phyloP scores from a whole-genome alignment of 2,113 vertebrate species.

The Rousettus leschenaultii region DNA sequence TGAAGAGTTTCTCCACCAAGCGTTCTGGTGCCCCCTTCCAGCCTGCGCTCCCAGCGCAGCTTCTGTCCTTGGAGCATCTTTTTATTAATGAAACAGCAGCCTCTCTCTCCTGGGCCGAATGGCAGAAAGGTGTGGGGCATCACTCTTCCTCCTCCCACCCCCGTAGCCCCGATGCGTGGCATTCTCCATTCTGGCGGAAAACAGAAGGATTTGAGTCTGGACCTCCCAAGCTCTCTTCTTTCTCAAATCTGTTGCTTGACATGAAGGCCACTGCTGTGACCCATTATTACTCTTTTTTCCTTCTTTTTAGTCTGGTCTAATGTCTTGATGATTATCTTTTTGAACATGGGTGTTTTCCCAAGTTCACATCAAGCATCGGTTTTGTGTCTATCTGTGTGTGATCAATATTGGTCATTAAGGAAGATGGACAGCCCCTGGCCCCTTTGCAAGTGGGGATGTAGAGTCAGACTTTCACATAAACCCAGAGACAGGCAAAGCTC shows the following conservation, averaged over 20 bases:
- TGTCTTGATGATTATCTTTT: slow-evolving; percentile 26
- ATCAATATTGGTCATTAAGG: background rate
- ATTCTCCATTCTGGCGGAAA: background rate
- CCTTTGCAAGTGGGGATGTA: background rate
- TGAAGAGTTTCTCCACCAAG: slow-evolving; percentile 74
- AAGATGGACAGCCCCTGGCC: background rate
- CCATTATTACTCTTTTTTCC: fast-evolving
- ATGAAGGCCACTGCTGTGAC: background rate
- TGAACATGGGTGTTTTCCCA: slow-evolving; percentile 33
- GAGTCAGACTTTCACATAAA: background rate
- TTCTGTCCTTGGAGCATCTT: slow-evolving; percentile 35
- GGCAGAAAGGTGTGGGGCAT: background rate
- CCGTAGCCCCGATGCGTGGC: fast-evolving
- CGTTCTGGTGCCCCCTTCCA: slow-evolving; percentile 67
- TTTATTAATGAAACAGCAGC: slow-evolving; percentile 25
- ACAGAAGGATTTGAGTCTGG: background rate
- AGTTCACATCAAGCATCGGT: slow-evolving; percentile 24
- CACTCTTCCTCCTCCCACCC: background rate
- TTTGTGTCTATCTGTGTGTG: slow-evolving; percentile 20
- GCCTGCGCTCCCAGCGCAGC: slow-evolving; percentile 31
- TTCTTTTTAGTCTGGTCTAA: background rate
- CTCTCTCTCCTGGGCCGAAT: background rate
- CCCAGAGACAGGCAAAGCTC: background rate
- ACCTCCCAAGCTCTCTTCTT: background rate
- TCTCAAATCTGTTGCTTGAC: background rate